Evolutionary conservation across 2,113 vertebrate genomes (phyloP), one percentile per base, ranked within the genome.

Genomic region (Tringa solitaria): DNA sequence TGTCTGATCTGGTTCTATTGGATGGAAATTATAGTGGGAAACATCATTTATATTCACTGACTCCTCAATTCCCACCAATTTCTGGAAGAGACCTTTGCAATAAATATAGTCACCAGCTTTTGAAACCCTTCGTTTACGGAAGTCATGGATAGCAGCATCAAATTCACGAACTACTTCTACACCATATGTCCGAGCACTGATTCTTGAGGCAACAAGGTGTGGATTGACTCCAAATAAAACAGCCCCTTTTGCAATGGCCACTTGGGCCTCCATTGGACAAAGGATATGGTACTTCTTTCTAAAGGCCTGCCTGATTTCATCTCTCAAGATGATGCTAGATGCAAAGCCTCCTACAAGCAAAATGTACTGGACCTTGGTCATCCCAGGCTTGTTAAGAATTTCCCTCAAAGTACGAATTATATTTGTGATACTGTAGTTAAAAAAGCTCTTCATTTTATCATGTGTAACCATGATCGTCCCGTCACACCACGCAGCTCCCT

Each of bases 81-180:
- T 94, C 2, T 1, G 0, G 32, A 95, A 96, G 50, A 96, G 9
- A 45, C 1, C 72, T 56, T 7, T 50, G 39, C 94, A 89, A 50
- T 91, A 94, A 43, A 18, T 9, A 67, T 5, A 32, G 63, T 26
- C 57, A 59, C 56, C 75, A 41, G 1, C 24, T 89, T 86, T 32
- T 59, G 87, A 91, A 57, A 94, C 45, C 24, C 2, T 83, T 48
- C 0, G 13, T 86, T 94, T 91, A 27, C 3, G 0, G 12, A 1
- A 1, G 6, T 94, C 67, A 41, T 95, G 94, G 48, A 91, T 28
- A 32, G 75, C 51, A 59, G 4, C 4, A 86, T 94, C 16, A 76
- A 91, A 95, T 10, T 10, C 0, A 10, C 0, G 0, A 70, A 0
- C 0, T 70, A 80, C 1, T 30, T 0, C 0, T 59, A 96, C 0